Evolutionary conservation across 2,888 invertebrate genomes (phyloP).

Genomic region (Drosophila neutralis): DNA sequence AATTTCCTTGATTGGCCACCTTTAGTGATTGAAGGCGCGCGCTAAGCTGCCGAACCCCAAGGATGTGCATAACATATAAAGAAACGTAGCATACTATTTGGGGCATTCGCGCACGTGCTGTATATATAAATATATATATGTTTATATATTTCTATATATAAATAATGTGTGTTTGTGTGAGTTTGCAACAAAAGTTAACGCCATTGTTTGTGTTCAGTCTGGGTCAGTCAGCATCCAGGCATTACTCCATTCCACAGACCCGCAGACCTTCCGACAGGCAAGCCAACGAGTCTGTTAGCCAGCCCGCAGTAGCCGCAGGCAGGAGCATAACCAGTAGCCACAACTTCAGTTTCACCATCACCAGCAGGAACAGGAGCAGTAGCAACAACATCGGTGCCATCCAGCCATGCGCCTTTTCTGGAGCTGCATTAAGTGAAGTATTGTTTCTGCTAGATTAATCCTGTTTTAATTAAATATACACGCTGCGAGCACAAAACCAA

Average conservation of each 20-base stretch:
- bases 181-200: conserved; percentile 59
- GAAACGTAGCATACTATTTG: conserved; percentile 70
- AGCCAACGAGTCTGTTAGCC: conserved; percentile 77
- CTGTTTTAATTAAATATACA: conserved; percentile 81
- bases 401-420: conserved; percentile 43
- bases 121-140: neutral
- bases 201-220: conserved; percentile 70
- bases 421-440: conserved; percentile 79
- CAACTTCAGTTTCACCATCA: conserved; percentile 23
- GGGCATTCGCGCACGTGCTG: conserved; percentile 22
- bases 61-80: conserved; percentile 65
- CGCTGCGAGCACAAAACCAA: conserved; percentile 81
- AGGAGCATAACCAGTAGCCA: conserved; percentile 21
- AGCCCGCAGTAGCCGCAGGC: conserved; percentile 63
- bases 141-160: neutral
- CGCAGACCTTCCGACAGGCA: conserved; percentile 40
- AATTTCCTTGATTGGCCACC: conserved; percentile 78
- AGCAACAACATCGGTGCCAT: conserved; percentile 27
- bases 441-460: conserved; percentile 81
- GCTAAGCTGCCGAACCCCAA: conserved; percentile 62
- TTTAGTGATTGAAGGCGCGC: conserved; percentile 69
- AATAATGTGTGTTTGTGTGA: neutral
- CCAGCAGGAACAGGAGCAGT: conserved; percentile 11
- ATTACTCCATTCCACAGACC: neutral
- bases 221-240: conserved; percentile 64